Evolutionary conservation across 2,797 vertebrate genomes (phyloP), one percentile per base, ranked within the genome.

Genomic region (Notolabrus celidotus): DNA sequence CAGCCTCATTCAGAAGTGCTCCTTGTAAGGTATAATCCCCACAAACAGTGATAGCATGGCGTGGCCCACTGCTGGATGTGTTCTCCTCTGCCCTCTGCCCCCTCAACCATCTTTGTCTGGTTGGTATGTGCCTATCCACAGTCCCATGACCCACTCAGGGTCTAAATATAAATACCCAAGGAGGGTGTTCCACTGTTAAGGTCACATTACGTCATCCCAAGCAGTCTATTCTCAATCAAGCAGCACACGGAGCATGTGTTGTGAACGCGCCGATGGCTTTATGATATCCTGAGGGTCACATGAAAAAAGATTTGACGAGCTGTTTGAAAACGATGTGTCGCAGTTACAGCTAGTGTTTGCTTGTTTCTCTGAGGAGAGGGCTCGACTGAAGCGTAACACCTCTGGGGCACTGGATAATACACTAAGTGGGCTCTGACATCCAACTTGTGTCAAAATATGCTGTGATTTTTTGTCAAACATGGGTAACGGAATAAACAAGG

Each of bases 401-500:
- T 46, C 56, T 31, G 53, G 23, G 59, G 20, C 23, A 10, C 53
- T 17, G 7, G 54, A 34, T 20, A 23, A 45, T n/a, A 23, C n/a
- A 36, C 17, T 31, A 15, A 12, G 16, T 54, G 11, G 12, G 23
- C n/a, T n/a, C n/a, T n/a, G n/a, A n/a, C 29, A 12, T 12, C 10
- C 0, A 11, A 14, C 29, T 31, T 23, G 20, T 50, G n/a, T 49
- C 15, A n/a, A 27, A 14, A 55, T n/a, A n/a, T n/a, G n/a, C 57
- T 8, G 46, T 56, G 36, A 19, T 65, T 46, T 27, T 2, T 51
- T 7, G 1, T 20, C 54, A 23, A 67, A 80, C 36, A 93, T 93
- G 91, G 92, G 93, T 10, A 93, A 93, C 3, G 92, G 91, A 67
- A 92, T 94, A 25, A 93, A 86, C 77, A 93, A 93, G 92, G 91